These are phyloP conservation scores for Collichthys lucidus DNA, from an alignment of 2,113 vertebrate species.

Conservation along the genomic window DNA sequence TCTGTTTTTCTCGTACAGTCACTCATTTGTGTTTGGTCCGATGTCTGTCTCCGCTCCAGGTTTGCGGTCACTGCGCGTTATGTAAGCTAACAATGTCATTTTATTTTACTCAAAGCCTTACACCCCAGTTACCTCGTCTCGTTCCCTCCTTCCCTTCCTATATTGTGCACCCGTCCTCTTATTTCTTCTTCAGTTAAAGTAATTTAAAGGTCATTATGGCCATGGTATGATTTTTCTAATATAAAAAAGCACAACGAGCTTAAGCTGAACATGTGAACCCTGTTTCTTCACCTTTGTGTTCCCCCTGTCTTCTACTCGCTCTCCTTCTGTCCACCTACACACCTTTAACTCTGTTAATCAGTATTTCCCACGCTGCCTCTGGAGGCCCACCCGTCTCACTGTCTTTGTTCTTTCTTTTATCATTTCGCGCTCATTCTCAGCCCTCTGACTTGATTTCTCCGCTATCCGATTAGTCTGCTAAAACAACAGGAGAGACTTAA, in stretches of 20 bases:
- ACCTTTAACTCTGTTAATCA: slow-evolving; percentile 14
- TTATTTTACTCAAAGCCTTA: neutral
- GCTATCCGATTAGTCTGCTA: neutral
- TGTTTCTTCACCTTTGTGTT: neutral
- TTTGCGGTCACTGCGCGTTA: slow-evolving; percentile 9
- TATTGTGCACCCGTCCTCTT: neutral
- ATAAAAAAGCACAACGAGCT: neutral
- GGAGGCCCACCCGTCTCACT: neutral
- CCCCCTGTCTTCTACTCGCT: neutral
- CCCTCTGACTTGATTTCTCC: neutral
- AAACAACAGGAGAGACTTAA: neutral
- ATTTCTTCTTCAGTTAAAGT: neutral
- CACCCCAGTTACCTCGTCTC: neutral
- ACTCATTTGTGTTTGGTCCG: slow-evolving; percentile 11
- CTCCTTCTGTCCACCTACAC: slow-evolving; percentile 5
- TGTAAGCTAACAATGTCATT: slow-evolving; percentile 7
- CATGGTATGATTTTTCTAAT: neutral
- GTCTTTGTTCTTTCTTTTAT: neutral
- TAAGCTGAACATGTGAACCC: neutral
- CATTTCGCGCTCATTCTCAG: neutral
- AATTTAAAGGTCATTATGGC: neutral
- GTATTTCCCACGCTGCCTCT: slow-evolving; percentile 14
- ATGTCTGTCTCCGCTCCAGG: slow-evolving; percentile 13
- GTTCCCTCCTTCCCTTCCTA: neutral
- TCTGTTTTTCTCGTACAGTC: neutral